Conservation (phyloP, 2,113 vertebrate species). For the Azemiops feae region DNA sequence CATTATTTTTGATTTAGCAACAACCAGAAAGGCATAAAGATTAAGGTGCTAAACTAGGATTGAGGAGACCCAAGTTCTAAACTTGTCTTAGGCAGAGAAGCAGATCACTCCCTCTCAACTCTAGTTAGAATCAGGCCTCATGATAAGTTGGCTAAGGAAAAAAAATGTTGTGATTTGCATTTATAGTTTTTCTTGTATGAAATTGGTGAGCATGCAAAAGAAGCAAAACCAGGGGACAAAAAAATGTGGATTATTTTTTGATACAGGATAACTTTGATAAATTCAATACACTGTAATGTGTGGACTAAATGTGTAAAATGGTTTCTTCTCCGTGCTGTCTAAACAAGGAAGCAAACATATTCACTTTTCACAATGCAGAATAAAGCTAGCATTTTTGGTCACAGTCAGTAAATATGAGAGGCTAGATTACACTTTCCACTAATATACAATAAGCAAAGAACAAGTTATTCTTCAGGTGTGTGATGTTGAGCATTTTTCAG, state of each 20-base stretch:
- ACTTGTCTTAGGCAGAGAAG: neutral
- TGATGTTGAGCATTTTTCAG: neutral
- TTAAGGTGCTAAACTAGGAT: neutral
- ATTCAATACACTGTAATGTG: neutral
- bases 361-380: neutral
- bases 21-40: neutral
- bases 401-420: neutral
- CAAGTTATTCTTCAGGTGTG: neutral
- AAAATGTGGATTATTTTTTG: neutral
- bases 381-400: neutral
- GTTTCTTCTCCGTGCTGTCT: neutral
- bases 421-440: neutral
- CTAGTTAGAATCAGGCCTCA: neutral
- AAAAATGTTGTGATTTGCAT: neutral
- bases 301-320: neutral
- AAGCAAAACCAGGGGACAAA: neutral
- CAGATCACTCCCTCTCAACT: neutral
- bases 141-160: neutral
- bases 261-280: neutral
- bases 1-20: neutral
- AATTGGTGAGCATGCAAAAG: neutral
- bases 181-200: neutral
- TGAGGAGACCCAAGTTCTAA: neutral
- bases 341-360: neutral
- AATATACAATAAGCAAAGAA: neutral